Evolutionary conservation across 2,888 invertebrate species (phyloP), one percentile per base, ranked within the genome.

Genomic region (Zaprionus lineosus): DNA sequence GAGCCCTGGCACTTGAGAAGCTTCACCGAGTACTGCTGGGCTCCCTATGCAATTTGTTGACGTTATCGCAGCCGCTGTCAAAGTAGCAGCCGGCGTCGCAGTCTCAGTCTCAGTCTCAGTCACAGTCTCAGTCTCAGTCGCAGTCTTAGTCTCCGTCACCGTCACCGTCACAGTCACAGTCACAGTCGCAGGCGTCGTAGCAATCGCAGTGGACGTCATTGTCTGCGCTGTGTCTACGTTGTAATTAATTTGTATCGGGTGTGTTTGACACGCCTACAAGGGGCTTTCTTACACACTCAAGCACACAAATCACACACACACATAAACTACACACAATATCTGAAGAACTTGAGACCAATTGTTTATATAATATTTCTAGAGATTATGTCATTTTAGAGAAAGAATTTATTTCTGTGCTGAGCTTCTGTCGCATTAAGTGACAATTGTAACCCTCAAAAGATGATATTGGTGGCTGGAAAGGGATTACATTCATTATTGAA

Each of bases 371-470:
- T 79, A 75, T 78, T 75, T 66, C 69, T 79, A 50, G 65, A 69
- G 73, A 75, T 79, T 79, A 75, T 75, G 76, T 75, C 74, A 75
- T 66, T 69, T 65, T 69, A 65, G 66, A 69, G 65, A 58, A 55
- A 59, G 59, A 76, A 69, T 65, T 73, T 75, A 57, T 59, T 62
- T n/a, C n/a, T n/a, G n/a, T 61, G 76, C 62, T 62, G 58, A 51
- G 56, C 61, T n/a, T n/a, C n/a, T n/a, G n/a, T n/a, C n/a, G n/a
- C n/a, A n/a, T n/a, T n/a, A n/a, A n/a, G n/a, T n/a, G n/a, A n/a
- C n/a, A n/a, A n/a, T n/a, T n/a, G n/a, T n/a, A n/a, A n/a, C n/a
- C n/a, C n/a, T n/a, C n/a, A n/a, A n/a, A n/a, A n/a, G n/a, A n/a
- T n/a, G n/a, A n/a, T n/a, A n/a, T n/a, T n/a, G n/a, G n/a, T n/a